Evolutionary conservation across 2,888 invertebrate genomes (phyloP).

Genomic region (Danaus chrysippus): DNA sequence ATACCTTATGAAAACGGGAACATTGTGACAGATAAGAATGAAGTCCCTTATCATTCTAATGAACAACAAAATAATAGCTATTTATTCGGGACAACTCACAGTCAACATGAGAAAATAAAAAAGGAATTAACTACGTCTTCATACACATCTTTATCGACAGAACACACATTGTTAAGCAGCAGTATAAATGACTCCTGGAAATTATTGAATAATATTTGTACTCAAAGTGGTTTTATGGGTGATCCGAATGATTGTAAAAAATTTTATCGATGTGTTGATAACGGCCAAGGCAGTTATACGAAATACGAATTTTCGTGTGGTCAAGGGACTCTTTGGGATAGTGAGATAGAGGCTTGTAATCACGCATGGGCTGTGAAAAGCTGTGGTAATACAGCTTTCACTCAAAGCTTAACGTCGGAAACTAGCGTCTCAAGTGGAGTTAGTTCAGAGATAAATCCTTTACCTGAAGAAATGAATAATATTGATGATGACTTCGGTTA

Average conservation of each 20-base stretch:
- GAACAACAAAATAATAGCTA: background rate
- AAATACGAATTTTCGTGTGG: slow-evolving; percentile 79
- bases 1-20: background rate
- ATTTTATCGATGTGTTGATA: slow-evolving; percentile 83
- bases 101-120: background rate
- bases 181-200: slow-evolving; percentile 2
- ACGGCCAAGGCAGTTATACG: slow-evolving; percentile 59
- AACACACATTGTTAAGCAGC: slow-evolving; percentile 28
- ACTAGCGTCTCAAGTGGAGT: background rate
- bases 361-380: slow-evolving; percentile 72
- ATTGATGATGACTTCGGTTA: slow-evolving; percentile 30
- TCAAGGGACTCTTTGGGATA: slow-evolving; percentile 81
- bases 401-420: slow-evolving; percentile 17
- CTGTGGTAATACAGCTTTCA: slow-evolving; percentile 36
- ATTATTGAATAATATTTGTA: slow-evolving; percentile 37
- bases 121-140: background rate
- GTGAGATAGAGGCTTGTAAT: slow-evolving; percentile 76
- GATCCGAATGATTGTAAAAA: slow-evolving; percentile 77
- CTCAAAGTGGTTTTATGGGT: slow-evolving; percentile 80
- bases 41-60: background rate
- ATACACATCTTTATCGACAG: background rate
- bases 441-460: background rate
- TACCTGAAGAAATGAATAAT: slow-evolving; percentile 16
- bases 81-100: background rate
- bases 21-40: background rate